Conservation (phyloP, 2,113 vertebrate species). For the Pristiophorus japonicus region DNA sequence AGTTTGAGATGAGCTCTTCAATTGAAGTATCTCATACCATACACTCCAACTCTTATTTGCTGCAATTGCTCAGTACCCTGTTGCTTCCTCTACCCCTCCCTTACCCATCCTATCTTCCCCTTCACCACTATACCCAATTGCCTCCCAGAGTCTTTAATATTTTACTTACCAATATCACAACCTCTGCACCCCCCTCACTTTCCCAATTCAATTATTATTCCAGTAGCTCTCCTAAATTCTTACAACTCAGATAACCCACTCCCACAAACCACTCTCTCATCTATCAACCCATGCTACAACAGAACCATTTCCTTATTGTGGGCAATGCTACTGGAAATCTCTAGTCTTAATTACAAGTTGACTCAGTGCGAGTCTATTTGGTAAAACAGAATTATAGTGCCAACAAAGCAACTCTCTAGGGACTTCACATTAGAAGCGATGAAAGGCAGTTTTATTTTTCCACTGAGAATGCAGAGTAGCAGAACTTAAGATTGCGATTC, state of each 20-base stretch:
- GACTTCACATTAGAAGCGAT: background rate
- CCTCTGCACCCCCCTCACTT: background rate
- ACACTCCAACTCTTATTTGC: no score
- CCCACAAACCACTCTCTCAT: background rate
- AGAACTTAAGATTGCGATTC: background rate
- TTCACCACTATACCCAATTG: no score
- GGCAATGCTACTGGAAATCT: background rate
- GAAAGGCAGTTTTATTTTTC: background rate
- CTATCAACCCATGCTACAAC: background rate
- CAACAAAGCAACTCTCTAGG: background rate
- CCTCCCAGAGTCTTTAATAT: background rate
- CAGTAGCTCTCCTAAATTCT: background rate
- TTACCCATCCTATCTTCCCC: no score
- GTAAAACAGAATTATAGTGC: background rate
- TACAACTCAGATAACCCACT: background rate
- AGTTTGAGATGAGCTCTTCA: no score
- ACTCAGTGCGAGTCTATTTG: background rate
- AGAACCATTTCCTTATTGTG: background rate
- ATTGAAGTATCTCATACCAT: no score
- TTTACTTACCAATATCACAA: background rate
- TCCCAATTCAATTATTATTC: background rate
- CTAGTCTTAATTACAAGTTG: background rate
- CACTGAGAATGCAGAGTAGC: background rate
- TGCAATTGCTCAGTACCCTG: no score
- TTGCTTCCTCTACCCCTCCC: no score